A percentile compares a stretch with the other conserved stretches of the same genome.
Conservation (phyloP, 2,113 vertebrate genomes). For the Vimba vimba region DNA sequence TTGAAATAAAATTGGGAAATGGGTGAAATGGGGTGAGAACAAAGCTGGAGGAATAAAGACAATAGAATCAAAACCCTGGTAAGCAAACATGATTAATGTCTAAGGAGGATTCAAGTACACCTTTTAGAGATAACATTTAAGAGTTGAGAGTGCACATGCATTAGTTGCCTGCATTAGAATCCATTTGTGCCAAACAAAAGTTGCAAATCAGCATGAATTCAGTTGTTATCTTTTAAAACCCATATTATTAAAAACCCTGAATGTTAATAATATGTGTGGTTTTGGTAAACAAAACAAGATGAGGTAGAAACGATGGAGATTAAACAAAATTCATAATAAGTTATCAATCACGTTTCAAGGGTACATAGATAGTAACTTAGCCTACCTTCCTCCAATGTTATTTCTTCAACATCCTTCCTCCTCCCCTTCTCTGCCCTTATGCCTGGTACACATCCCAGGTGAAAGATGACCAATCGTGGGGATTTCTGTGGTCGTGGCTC, state of each 20-base stretch:
- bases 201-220: background rate
- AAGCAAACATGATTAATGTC: background rate
- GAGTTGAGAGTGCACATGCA: background rate
- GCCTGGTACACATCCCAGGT: no score
- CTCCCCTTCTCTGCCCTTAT: no score
- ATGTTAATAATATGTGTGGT: background rate
- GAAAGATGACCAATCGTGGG: no score
- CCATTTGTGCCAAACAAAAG: background rate
- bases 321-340: no score
- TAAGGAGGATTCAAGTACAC: no score
- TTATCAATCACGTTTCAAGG: no score
- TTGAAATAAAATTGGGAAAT: background rate
- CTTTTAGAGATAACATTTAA: background rate
- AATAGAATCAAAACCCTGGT: background rate
- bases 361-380: no score
- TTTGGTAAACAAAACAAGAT: background rate
- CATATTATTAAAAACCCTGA: background rate
- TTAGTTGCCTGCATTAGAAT: background rate
- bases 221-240: background rate
- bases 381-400: no score
- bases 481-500: no score
- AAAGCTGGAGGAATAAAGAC: background rate
- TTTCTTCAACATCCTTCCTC: no score
- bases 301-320: no score
- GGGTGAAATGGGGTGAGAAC: background rate